phyloP scores from a whole-genome alignment of 53 echinoderm and acorn worm genomes.

The Glandiceps talaboti region DNA sequence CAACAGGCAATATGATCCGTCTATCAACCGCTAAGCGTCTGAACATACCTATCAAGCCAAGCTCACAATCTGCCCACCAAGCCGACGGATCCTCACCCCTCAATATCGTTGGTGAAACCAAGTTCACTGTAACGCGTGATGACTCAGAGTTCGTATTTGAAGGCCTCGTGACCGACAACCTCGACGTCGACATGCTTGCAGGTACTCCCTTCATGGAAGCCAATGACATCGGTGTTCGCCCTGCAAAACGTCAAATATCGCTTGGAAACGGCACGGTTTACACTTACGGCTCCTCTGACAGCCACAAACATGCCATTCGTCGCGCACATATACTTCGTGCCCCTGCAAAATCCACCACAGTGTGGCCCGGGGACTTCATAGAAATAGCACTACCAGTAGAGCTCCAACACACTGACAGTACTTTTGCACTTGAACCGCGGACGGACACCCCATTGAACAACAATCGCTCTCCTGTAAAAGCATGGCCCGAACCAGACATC shows the following conservation, averaged over 20 bases:
- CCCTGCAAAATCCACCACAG: no score
- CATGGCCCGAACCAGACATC: no score
- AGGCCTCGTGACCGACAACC: conserved; percentile 15
- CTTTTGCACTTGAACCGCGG: no score
- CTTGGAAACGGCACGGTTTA: conserved; percentile 11
- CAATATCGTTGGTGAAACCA: no score
- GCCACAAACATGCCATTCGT: background rate
- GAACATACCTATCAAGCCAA: background rate
- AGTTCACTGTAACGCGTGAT: conserved; percentile 2
- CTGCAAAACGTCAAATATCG: conserved; percentile 20
- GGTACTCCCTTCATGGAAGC: conserved; percentile 7
- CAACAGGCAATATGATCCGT: conserved; percentile 28
- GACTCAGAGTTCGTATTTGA: conserved; percentile 5
- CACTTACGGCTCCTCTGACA: no score
- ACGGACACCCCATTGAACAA: no score
- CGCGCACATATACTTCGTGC: conserved; percentile 13
- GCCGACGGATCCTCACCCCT: no score
- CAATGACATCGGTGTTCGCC: conserved; percentile 18
- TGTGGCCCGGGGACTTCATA: no score
- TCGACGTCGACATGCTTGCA: conserved; percentile 20
- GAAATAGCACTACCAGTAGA: no score
- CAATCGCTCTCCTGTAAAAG: no score
- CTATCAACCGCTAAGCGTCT: background rate
- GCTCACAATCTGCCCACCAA: conserved; percentile 20
- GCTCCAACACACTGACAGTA: background rate